Percentiles rank a stretch among this genome's conserved stretches.
Conservation (phyloP, 2,888 invertebrate species). For the Bhutanitis thaidina region DNA sequence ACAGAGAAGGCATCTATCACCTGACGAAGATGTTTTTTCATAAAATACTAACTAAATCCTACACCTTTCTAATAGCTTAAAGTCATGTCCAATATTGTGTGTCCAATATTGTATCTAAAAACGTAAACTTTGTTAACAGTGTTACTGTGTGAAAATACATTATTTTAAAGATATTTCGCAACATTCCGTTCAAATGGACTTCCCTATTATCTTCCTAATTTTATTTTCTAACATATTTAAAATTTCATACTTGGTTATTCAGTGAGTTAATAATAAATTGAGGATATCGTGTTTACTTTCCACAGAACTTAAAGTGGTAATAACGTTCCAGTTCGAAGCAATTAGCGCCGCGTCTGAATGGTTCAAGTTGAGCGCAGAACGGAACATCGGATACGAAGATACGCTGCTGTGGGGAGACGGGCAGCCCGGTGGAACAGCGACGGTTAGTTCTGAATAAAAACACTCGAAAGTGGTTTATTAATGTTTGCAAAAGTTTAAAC, state of each 20-base stretch:
- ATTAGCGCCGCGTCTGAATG: slow-evolving; percentile 85
- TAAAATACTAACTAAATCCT: too few relatives aligned
- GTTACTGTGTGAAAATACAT: too few relatives aligned
- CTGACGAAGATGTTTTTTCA: too few relatives aligned
- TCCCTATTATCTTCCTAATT: too few relatives aligned
- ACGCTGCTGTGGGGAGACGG: slow-evolving; percentile 86
- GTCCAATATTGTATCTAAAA: too few relatives aligned
- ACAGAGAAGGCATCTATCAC: too few relatives aligned
- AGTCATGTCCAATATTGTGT: too few relatives aligned
- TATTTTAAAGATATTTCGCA: too few relatives aligned
- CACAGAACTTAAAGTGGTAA: slow-evolving; percentile 61
- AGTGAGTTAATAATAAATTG: background rate
- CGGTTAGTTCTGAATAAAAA: slow-evolving; percentile 22
- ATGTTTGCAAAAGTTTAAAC: background rate
- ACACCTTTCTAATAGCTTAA: too few relatives aligned
- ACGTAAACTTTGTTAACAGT: too few relatives aligned
- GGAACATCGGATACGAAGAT: slow-evolving; percentile 82
- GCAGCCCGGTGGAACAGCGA: slow-evolving; percentile 38
- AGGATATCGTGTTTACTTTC: slow-evolving; percentile 8
- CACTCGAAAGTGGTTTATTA: background rate
- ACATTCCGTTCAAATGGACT: too few relatives aligned
- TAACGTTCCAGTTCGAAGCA: slow-evolving; percentile 66
- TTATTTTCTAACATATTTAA: too few relatives aligned
- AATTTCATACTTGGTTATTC: background rate
- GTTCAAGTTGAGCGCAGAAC: slow-evolving; percentile 83